A percentile compares a stretch with the other conserved stretches of the same genome.
Evolutionary conservation across 2,113 vertebrate genomes (phyloP).

Genomic region (Prolemur simus): DNA sequence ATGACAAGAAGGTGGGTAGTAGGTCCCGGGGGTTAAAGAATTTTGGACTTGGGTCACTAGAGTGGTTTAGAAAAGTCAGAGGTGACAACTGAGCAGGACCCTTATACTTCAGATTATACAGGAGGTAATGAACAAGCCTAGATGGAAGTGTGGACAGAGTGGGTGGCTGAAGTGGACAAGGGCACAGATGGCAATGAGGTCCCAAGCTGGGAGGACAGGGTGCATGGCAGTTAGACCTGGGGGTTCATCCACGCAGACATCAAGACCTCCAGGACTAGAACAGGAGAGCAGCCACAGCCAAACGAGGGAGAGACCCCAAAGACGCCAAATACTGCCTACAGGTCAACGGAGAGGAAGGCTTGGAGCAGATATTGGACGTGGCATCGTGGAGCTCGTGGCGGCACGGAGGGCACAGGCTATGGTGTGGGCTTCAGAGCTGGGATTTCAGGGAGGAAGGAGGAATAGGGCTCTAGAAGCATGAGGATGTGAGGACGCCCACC

Average conservation of each 20-base stretch:
- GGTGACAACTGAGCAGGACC: background rate
- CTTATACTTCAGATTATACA: fast-evolving
- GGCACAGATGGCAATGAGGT: background rate
- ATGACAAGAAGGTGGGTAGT: no score
- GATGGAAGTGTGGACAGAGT: background rate
- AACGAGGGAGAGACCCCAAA: background rate
- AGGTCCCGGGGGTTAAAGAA: no score
- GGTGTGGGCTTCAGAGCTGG: background rate
- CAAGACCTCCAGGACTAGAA: background rate
- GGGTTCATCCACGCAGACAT: background rate
- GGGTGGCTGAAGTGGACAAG: background rate
- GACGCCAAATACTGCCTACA: fast-evolving
- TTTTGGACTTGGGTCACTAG: background rate
- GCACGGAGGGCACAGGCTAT: fast-evolving
- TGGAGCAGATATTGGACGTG: fast-evolving
- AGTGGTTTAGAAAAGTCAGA: background rate
- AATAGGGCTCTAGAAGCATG: background rate
- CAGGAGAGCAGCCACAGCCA: background rate
- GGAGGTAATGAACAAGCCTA: background rate
- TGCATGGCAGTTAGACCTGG: background rate
- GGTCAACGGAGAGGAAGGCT: background rate
- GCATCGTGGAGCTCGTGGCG: fast-evolving
- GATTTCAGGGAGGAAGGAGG: background rate
- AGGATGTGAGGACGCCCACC: fast-evolving
- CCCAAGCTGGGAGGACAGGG: background rate